Percentiles rank a stretch among this genome's conserved stretches.
phyloP scores from a whole-genome alignment of 92 coral and sea anemone species.

The Zoanthus sociatus region DNA sequence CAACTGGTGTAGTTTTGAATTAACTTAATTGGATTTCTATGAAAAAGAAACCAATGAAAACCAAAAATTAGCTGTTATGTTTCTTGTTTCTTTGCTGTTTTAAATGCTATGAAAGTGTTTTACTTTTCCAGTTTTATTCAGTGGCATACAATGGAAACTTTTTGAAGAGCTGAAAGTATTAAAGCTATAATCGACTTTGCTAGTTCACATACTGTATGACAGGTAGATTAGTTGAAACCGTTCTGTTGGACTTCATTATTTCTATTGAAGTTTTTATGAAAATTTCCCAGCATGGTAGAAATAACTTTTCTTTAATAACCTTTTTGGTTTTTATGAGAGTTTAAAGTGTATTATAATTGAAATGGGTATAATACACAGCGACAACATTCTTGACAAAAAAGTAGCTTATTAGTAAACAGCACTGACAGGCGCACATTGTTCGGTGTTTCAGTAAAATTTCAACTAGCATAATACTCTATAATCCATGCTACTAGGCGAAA shows the following conservation, averaged over 20 bases:
- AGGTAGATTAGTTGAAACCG: background rate
- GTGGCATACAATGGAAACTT: constrained; percentile 6
- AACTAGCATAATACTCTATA: background rate
- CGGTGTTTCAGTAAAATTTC: background rate
- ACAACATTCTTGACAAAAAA: constrained; percentile 22
- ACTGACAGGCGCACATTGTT: background rate
- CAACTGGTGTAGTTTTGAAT: constrained; percentile 40
- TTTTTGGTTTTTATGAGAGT: constrained; percentile 4
- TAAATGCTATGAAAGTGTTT: background rate
- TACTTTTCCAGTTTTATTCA: background rate
- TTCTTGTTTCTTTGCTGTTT: constrained; percentile 9
- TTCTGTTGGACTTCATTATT: constrained; percentile 13
- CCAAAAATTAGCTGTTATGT: constrained; percentile 17
- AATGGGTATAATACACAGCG: background rate
- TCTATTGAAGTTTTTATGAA: constrained; percentile 29
- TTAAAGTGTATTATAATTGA: background rate
- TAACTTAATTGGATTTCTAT: constrained; percentile 39
- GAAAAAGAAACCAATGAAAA: constrained; percentile 12
- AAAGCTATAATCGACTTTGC: background rate
- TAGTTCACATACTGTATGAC: background rate
- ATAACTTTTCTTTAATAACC: constrained; percentile 12
- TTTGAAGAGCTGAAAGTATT: background rate
- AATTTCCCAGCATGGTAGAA: constrained; percentile 36
- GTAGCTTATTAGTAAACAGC: background rate
- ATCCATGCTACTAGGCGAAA: background rate